Base-by-base conservation (phyloP, 2,888 invertebrate genomes). In the Heliconius hortense region DNA sequence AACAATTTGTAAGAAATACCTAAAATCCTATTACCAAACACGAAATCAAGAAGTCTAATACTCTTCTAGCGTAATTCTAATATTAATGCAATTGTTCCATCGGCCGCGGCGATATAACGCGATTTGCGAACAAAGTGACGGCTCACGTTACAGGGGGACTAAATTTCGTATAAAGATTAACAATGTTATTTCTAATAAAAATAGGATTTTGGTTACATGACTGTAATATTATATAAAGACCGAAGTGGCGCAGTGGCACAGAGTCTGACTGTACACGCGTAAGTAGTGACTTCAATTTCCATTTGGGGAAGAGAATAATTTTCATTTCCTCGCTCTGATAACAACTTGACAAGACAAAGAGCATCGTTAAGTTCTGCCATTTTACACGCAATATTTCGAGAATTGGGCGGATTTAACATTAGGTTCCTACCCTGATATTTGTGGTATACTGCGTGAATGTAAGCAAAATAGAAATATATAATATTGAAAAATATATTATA, bases 61-160 rank as follows among this genome's bases (percentile, higher is more conserved):
- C 24, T 8, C 28, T 59, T 66, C 53, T 71, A 74, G 66, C 64
- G 24, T 70, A 76, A 69, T 76, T 77, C 67, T 81, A 85, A 84
- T 84, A 85, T 84, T 89, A 89, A 90, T 87, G 85, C 81, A 78
- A 73, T 79, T 77, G 56, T 53, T 56, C 35, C 24, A n/a, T 31
- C 68, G 66, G 66, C 76, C 78, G 72, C 59, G 72, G 62, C 72
- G 75, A 66, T 72, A 70, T 79, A 79, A 78, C 76, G 77, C 74
- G 79, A 80, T 80, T 79, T 76, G 76, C 63, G 77, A 68, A 72
- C 71, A 72, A 76, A 78, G 79, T 77, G 78, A 73, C 78, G 69
- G 77, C 78, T 81, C 81, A 64, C 26, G 75, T 81, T 81, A 77
- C 81, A 64, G 77, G 78, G 78, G 56, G 68, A 62, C 62, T 72